Base-by-base conservation (phyloP, 2,797 vertebrate species). In the Silurus aristotelis region DNA sequence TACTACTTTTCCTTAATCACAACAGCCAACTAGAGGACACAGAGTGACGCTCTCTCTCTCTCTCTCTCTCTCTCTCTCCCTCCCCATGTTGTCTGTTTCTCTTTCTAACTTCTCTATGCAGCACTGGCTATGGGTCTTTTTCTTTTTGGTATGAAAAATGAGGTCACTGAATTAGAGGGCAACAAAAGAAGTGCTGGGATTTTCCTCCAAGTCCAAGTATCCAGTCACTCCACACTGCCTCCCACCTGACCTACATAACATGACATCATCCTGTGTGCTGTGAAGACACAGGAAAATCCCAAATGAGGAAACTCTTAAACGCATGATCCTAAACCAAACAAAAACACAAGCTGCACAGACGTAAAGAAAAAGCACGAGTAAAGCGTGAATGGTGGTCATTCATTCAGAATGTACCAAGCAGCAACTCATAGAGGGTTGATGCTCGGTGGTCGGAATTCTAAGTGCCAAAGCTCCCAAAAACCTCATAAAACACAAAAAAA, bases 141-240 rank as follows among this genome's bases (percentile, higher is more conserved):
- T 81, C 63, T 87, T 68, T 67, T 66, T 84, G 84, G 56, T 77
- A 46, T 70, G 61, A 83, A 82, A 87, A 90, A 89, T 87, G 61
- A 90, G 89, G 88, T 68, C 87, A 87, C 71, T 64, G 83, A 80
- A 82, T 83, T 13, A 83, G 82, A 81, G 87, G 82, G 85, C 82
- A 88, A 88, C 73, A 38, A 88, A 89, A 85, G 85, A 72, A 72
- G 73, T 85, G 67, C 80, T 88, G 68, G 61, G 80, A 86, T 89
- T 86, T 84, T 77, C 85, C 86, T 77, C 85, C 87, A 88, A 77
- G 75, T 86, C 72, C 27, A 66, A 84, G 85, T 60, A 52, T 67
- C 80, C 64, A 63, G 25, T 78, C 78, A 56, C 14, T 61, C 81
- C 77, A 61, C 76, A 83, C 58, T 66, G 60, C 46, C 67, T 81